phyloP scores from a whole-genome alignment of 2,113 vertebrate genomes.

The Morone saxatilis region DNA sequence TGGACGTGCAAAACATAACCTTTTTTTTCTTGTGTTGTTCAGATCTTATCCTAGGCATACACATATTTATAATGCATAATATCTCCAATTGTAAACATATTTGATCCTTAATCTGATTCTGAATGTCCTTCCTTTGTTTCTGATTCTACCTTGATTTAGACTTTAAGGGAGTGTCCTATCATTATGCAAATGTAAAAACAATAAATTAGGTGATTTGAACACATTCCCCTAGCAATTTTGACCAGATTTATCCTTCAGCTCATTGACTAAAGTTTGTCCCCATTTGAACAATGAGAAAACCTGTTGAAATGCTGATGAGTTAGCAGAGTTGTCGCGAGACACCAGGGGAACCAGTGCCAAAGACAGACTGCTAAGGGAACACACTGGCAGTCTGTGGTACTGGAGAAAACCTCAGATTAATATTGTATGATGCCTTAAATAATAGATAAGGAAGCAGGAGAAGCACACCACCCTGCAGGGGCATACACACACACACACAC shows the following conservation, averaged over 20 bases:
- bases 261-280: background rate
- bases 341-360: constrained; percentile 7
- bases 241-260: background rate
- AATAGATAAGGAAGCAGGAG: constrained; percentile 57
- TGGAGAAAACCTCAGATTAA: constrained; percentile 65
- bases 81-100: background rate
- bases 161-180: no score
- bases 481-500: background rate
- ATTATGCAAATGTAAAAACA: no score
- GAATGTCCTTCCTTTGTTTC: no score
- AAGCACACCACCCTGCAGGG: constrained; percentile 52
- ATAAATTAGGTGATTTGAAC: no score
- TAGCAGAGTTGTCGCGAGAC: constrained; percentile 36
- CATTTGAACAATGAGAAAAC: constrained; percentile 12
- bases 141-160: no score
- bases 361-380: constrained; percentile 18
- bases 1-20: background rate
- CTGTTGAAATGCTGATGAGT: constrained; percentile 28
- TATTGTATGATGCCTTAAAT: constrained; percentile 64
- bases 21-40: background rate
- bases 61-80: no score
- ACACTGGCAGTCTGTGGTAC: constrained; percentile 47
- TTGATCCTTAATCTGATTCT: background rate
- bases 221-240: no score
- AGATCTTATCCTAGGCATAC: background rate